These are phyloP conservation scores for Craterocephalus amniculus DNA, from an alignment of 2,797 vertebrate species.

Conservation along the genomic window DNA sequence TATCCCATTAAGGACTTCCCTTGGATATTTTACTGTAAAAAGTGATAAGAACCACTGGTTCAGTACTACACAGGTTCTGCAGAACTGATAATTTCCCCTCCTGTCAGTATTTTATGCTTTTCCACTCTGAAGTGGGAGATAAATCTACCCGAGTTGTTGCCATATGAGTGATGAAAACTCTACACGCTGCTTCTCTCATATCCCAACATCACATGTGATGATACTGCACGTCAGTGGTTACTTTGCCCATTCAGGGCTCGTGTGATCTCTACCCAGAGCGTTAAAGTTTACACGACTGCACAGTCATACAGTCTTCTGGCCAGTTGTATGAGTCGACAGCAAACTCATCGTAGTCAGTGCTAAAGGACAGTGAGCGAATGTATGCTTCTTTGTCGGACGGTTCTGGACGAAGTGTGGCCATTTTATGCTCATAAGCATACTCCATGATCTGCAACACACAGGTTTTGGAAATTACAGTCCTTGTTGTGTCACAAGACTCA, in stretches of 20 bases:
- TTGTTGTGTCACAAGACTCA: background rate
- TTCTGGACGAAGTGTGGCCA: slow-evolving; percentile 89
- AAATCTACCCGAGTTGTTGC: slow-evolving; percentile 5
- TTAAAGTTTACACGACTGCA: slow-evolving; percentile 89
- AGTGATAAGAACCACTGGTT: slow-evolving; percentile 10
- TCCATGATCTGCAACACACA: slow-evolving; percentile 85
- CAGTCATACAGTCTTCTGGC: slow-evolving; percentile 87
- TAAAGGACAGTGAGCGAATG: slow-evolving; percentile 87
- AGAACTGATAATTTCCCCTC: background rate
- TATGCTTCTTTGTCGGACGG: slow-evolving; percentile 89
- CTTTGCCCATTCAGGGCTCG: background rate
- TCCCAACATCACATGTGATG: slow-evolving; percentile 14
- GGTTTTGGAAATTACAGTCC: background rate
- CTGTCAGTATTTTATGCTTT: background rate
- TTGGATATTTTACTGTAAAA: slow-evolving; percentile 43
- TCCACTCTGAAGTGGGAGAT: background rate
- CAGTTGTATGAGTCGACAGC: slow-evolving; percentile 88
- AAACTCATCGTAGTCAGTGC: slow-evolving; percentile 89
- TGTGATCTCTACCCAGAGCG: slow-evolving; percentile 1
- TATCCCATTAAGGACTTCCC: slow-evolving; percentile 27
- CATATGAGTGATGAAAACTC: slow-evolving; percentile 40
- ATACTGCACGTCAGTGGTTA: slow-evolving; percentile 41
- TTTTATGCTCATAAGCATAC: slow-evolving; percentile 88
- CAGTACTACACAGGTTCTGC: slow-evolving; percentile 2
- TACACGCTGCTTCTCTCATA: slow-evolving; percentile 19